These are phyloP conservation scores for Prietella phreatophila DNA, from an alignment of 2,113 vertebrate species.

Conservation along the genomic window DNA sequence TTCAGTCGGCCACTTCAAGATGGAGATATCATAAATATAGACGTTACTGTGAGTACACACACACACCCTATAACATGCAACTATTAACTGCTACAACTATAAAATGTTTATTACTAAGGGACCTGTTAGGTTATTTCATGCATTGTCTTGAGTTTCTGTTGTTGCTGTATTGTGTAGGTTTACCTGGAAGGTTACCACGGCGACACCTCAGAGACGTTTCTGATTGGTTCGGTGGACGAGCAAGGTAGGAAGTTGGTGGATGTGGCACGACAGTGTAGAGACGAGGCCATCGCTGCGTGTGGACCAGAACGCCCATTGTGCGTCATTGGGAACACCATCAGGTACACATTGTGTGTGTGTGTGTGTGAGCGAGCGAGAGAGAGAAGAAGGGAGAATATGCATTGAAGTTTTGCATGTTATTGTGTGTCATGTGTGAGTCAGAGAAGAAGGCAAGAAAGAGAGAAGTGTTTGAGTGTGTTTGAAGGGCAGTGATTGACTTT, in stretches of 20 bases:
- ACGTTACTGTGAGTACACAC: slow-evolving; percentile 88
- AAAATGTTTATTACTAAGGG: not conserved
- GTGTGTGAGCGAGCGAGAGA: slow-evolving; percentile 13
- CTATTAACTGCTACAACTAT: not conserved
- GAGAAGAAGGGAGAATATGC: too few relatives aligned
- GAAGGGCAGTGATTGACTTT: not conserved
- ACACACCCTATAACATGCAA: not conserved
- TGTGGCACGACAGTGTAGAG: slow-evolving; percentile 86
- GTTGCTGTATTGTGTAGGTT: slow-evolving; percentile 68
- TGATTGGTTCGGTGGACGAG: slow-evolving; percentile 88
- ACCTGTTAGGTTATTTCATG: not conserved
- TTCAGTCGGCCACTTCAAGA: slow-evolving; percentile 91
- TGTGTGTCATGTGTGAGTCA: not conserved
- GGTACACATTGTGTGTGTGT: slow-evolving; percentile 80
- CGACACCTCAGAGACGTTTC: slow-evolving; percentile 96
- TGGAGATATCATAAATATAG: slow-evolving; percentile 98
- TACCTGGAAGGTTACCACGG: slow-evolving; percentile 96
- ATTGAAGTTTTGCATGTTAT: not conserved
- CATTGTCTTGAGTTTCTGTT: not conserved
- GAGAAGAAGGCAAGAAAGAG: not conserved
- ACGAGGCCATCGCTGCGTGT: slow-evolving; percentile 90
- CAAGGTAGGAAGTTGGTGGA: slow-evolving; percentile 81
- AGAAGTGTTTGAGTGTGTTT: not conserved
- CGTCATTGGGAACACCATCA: slow-evolving; percentile 96
- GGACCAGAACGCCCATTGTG: slow-evolving; percentile 80